phyloP scores from a whole-genome alignment of 1,140 invertebrate species.

The Battus philenor region DNA sequence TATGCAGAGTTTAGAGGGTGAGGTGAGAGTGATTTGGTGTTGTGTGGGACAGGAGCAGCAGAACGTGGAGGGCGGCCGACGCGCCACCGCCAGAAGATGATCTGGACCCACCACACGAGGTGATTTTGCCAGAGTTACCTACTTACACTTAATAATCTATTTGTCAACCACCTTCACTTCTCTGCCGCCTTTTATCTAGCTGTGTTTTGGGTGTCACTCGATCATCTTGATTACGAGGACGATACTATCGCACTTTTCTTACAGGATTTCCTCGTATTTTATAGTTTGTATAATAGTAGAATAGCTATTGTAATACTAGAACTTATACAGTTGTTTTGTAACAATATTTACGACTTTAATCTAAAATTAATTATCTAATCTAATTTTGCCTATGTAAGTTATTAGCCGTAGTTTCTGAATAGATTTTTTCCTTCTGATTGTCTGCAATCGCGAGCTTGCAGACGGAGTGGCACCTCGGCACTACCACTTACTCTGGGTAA shows the following conservation, averaged over 20 bases:
- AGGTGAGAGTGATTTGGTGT: constrained; percentile 46
- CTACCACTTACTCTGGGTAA: constrained; percentile 40
- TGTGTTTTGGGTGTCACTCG: constrained; percentile 59
- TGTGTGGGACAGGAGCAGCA: constrained; percentile 69
- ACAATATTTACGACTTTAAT: too few species aligned
- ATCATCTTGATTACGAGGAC: constrained; percentile 16
- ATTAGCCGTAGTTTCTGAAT: neutral
- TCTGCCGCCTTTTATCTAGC: constrained; percentile 44
- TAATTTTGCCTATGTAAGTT: neutral
- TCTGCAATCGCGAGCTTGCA: constrained; percentile 2
- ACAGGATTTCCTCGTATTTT: neutral
- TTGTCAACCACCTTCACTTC: constrained; percentile 11
- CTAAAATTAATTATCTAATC: neutral
- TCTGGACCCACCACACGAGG: constrained; percentile 62
- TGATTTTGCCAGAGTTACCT: constrained; percentile 75
- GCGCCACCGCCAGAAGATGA: constrained; percentile 58
- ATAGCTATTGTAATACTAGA: neutral
- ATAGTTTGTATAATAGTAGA: constrained; percentile 6
- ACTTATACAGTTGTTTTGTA: neutral
- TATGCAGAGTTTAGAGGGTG: neutral
- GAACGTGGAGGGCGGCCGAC: constrained; percentile 57
- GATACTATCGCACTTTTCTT: constrained; percentile 1
- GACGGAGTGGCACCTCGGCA: constrained; percentile 57
- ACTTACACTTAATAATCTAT: constrained; percentile 41
- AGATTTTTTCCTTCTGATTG: neutral